phyloP scores from a whole-genome alignment of 2,888 invertebrate species.

The Cephus pygmeus region DNA sequence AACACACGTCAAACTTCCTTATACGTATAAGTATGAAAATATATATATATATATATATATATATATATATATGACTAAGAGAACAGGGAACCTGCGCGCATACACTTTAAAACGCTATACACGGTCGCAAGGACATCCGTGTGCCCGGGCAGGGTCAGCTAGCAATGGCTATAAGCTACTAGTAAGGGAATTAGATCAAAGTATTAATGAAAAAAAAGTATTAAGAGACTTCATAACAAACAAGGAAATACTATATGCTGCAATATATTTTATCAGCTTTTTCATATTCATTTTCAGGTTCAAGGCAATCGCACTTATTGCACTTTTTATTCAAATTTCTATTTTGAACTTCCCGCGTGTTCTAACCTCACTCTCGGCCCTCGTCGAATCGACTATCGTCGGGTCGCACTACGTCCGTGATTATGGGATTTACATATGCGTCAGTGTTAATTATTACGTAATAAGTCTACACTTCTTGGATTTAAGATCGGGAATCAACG shows the following conservation, averaged over 20 bases:
- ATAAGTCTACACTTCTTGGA: background rate
- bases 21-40: background rate
- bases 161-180: background rate
- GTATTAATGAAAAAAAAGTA: background rate
- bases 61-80: background rate
- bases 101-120: background rate
- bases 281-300: background rate
- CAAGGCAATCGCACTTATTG: background rate
- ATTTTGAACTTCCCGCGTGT: background rate
- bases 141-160: background rate
- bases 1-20: background rate
- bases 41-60: background rate
- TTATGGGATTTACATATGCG: background rate
- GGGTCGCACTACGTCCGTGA: background rate
- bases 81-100: background rate
- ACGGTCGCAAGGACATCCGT: background rate
- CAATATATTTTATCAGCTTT: background rate
- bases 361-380: background rate
- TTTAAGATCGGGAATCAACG: background rate
- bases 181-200: background rate
- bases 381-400: background rate
- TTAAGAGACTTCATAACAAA: background rate
- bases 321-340: background rate
- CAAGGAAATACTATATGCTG: background rate
- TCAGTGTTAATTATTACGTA: background rate